These are phyloP conservation scores for Gisinianus flammeolus DNA, from an alignment of 2,888 invertebrate genomes.

Conservation along the genomic window DNA sequence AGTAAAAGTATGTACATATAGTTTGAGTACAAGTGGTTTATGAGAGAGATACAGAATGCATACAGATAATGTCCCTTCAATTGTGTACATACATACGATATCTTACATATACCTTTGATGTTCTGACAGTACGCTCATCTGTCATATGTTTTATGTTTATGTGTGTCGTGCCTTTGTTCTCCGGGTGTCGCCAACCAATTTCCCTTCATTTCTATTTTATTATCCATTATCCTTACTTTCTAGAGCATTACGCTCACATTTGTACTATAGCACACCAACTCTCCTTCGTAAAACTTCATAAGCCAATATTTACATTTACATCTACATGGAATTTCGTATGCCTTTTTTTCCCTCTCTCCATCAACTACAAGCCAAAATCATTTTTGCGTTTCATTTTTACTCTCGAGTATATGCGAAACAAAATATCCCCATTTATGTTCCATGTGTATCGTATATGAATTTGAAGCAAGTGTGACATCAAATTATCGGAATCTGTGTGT, in stretches of 20 bases:
- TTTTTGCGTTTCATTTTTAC: not conserved
- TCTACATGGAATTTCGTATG: not conserved
- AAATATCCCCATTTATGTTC: too few species aligned
- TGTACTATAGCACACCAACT: not conserved
- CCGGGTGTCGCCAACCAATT: conserved; percentile 33
- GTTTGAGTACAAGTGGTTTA: too few species aligned
- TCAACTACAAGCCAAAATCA: not conserved
- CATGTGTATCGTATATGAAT: too few species aligned
- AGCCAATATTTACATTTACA: not conserved
- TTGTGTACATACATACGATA: too few species aligned
- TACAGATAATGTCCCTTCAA: too few species aligned
- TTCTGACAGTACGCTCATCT: too few species aligned
- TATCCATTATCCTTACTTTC: conserved; percentile 32
- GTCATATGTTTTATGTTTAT: too few species aligned
- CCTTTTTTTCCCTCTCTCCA: not conserved
- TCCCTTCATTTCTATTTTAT: conserved; percentile 34
- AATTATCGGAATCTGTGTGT: too few species aligned
- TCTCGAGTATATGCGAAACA: too few species aligned
- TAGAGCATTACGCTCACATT: conserved; percentile 30
- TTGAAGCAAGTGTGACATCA: not conserved
- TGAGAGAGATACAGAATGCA: too few species aligned
- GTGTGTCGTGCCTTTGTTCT: too few species aligned
- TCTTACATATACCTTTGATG: too few species aligned
- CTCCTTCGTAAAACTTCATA: not conserved
- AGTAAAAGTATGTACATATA: not conserved